Base-by-base conservation (phyloP, 2,888 invertebrate genomes). In the Drosophila glabriapex region DNA sequence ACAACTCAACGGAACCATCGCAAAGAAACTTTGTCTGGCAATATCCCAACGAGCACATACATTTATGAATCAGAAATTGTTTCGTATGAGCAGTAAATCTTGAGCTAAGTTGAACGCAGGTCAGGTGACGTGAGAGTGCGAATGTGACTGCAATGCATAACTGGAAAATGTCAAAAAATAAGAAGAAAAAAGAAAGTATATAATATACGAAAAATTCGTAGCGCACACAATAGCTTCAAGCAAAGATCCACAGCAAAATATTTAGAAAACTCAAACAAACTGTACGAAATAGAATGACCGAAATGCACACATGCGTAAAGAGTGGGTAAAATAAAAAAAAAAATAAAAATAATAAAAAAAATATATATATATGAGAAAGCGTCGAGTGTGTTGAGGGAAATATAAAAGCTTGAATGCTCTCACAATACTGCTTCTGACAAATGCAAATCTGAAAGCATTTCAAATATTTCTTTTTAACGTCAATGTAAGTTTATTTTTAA, bases 251-350 rank as follows among this genome's bases (percentile, higher is more conserved):
- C 80, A 80, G 59, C 72, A 84, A 84, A 85, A 87, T 85, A 85
- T 85, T 85, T 87, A 72, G 80, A 82, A 78, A 85, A 74, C 74
- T 82, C 68, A 78, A 80, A 66, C 64, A 73, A 75, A 74, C 52
- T 69, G 53, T 53, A 68, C 61, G 69, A 85, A 76, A 70, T 73
- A 56, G 64, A 74, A 86, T 64, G 68, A 73, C 65, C 61, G 33
- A 88, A 80, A 76, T 61, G 88, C 85, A 83, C 85, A 85, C 90
- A 89, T 89, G 85, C 85, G 85, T 82, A 66, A 85, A 87, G 63
- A 63, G 67, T 31, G 77, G 73, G 69, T 39, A 60, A 12, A 25
- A 31, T 55, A 69, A 68, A 28, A 69, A 82, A 71, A 53, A 14
- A 7, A 82, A 71, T 50, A 14, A 7, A 7, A 29, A 29, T 29